A percentile compares a stretch with the other conserved stretches of the same genome.
These are phyloP conservation scores for Myotis vivesi DNA, from an alignment of 2,797 vertebrate species.

Conservation along the genomic window DNA sequence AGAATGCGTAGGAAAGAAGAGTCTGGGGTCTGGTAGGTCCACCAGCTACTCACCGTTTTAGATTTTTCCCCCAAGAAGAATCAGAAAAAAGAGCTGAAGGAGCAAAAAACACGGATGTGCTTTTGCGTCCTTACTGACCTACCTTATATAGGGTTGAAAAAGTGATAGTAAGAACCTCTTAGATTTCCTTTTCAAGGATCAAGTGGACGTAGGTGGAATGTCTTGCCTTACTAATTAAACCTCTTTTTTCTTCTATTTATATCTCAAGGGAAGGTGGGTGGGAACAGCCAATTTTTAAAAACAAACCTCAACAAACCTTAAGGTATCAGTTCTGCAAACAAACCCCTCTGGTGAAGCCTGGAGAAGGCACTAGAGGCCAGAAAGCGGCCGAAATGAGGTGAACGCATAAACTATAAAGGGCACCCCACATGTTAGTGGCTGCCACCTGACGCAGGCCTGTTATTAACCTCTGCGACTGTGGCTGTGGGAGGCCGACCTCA, in stretches of 20 bases:
- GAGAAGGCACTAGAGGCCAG: not conserved
- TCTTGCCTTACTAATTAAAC: conserved; percentile 92
- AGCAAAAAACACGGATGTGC: conserved; percentile 73
- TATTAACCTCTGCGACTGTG: not conserved
- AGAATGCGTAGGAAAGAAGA: conserved; percentile 35
- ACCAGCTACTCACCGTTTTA: conserved; percentile 79
- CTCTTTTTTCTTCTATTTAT: conserved; percentile 87
- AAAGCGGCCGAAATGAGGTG: not conserved
- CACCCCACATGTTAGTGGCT: not conserved
- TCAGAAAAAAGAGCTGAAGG: conserved; percentile 67
- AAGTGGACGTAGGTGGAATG: conserved; percentile 90
- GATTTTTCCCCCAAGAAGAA: conserved; percentile 68
- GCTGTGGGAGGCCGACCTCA: not conserved
- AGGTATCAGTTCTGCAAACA: conserved; percentile 43
- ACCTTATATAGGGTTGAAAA: conserved; percentile 92
- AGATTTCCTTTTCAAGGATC: conserved; percentile 92
- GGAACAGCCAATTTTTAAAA: conserved; percentile 67
- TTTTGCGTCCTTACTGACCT: conserved; percentile 77
- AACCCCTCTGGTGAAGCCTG: not conserved
- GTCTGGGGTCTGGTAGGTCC: not conserved
- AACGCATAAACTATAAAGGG: not conserved
- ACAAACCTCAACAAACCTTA: conserved; percentile 60
- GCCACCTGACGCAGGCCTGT: not conserved
- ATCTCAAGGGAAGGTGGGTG: conserved; percentile 79
- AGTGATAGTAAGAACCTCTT: conserved; percentile 90